A percentile compares a stretch with the other conserved stretches of the same genome.
Evolutionary conservation across 1,140 invertebrate genomes (phyloP).

Genomic region (Pemphigus obesinymphae): DNA sequence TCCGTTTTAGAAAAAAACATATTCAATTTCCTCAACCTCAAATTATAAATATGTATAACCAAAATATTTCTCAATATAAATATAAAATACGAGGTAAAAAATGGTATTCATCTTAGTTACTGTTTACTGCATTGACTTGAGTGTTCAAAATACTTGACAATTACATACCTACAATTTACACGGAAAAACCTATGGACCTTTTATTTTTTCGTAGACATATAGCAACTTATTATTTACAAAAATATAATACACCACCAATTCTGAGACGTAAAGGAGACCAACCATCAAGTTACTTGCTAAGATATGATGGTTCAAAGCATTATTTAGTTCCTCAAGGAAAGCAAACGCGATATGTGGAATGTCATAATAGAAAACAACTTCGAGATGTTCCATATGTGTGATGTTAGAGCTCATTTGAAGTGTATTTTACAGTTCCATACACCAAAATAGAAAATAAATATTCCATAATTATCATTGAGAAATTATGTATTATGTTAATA

Average conservation of each 20-base stretch:
- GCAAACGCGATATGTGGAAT: constrained; percentile 18
- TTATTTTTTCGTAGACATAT: neutral
- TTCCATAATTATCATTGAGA: too few relatives aligned
- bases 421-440: neutral
- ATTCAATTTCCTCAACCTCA: neutral
- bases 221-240: neutral
- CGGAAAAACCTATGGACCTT: neutral
- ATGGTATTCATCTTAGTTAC: constrained; percentile 45
- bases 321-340: constrained; percentile 6
- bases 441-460: too few relatives aligned
- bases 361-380: neutral
- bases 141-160: neutral
- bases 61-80: constrained; percentile 42
- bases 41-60: neutral
- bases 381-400: neutral
- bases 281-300: neutral
- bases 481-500: too few relatives aligned
- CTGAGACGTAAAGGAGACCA: neutral
- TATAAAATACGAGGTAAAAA: constrained; percentile 45
- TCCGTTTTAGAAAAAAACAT: neutral
- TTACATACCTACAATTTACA: neutral
- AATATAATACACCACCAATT: neutral
- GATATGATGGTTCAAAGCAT: constrained; percentile 10
- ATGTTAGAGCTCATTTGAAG: neutral
- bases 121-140: constrained; percentile 41